Percentiles rank a stretch among this genome's conserved stretches.
phyloP scores from a whole-genome alignment of 2,113 vertebrate species.

The Pterocles gutturalis region DNA sequence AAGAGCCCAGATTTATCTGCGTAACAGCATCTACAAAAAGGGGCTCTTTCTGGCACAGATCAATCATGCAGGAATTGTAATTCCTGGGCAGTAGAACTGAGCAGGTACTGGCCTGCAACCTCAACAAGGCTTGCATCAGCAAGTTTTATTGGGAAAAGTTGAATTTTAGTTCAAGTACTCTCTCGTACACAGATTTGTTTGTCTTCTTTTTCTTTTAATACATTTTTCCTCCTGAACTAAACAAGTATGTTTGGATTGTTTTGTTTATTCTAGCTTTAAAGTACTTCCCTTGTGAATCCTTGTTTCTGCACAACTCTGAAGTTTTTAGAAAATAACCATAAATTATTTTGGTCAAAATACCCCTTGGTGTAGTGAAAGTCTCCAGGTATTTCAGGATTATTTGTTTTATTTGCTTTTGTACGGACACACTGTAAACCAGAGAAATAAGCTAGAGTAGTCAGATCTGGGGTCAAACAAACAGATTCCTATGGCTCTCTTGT shows the following conservation, averaged over 20 bases:
- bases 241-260: not conserved
- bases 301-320: not conserved
- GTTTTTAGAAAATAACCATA: not conserved
- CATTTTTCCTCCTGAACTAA: not conserved
- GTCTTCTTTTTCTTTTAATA: fast-evolving
- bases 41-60: not conserved
- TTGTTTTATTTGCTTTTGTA: not conserved
- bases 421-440: not conserved
- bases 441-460: not conserved
- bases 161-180: not conserved
- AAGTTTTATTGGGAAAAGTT: not conserved
- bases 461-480: not conserved
- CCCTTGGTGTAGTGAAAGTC: not conserved
- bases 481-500: not conserved
- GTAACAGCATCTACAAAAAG: not conserved
- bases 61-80: not conserved
- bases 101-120: not conserved
- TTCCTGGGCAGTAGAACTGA: not conserved
- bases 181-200: too few relatives aligned
- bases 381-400: not conserved
- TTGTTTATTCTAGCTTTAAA: not conserved
- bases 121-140: not conserved
- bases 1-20: not conserved
- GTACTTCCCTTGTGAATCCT: not conserved
- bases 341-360: not conserved